Evolutionary conservation across 2,113 vertebrate genomes (phyloP), one percentile per base, ranked within the genome.

Genomic region (Cyprinodon tularosa): DNA sequence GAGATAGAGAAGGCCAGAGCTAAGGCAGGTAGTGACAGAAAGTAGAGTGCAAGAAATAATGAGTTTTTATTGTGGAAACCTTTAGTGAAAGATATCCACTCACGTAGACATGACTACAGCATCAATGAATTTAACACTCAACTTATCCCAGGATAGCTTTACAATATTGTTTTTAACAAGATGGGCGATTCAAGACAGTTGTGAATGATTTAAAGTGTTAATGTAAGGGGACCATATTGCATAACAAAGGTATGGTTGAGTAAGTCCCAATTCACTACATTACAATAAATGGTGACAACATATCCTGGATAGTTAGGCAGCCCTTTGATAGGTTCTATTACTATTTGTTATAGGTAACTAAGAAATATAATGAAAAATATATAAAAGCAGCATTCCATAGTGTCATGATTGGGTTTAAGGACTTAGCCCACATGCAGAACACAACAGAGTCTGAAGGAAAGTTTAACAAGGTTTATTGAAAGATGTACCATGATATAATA

Each of bases 11-110:
- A 78, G 61, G 74, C 48, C 37, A 42, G 64, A 60, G 63, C 14
- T 63, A 70, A 59, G 76, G 70, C 45, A 75, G 61, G 74, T 3
- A 50, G 65, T 71, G 71, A 78, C 73, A 80, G 78, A 68, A 74
- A 39, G 72, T 66, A 48, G 65, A 71, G 71, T 38, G 60, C 69
- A 72, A 73, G 72, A 80, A 81, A 86, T 89, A 91, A 91, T 88
- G 87, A 70, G 87, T 80, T 89, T 88, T 90, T 87, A 91, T 88
- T 93, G 90, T 90, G 76, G 73, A 76, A 90, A 92, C 87, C 90
- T 92, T 92, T 89, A 83, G 88, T 90, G 83, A 90, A 84, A 77
- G 73, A 90, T 91, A 90, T 91, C 87, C 86, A 81, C 62, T 84
- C 77, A 77, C 62, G 80, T 75, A 83, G 84, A 86, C 84, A 84